Evolutionary conservation across 2,113 vertebrate genomes (phyloP).

Genomic region (Oenanthe melanoleuca): DNA sequence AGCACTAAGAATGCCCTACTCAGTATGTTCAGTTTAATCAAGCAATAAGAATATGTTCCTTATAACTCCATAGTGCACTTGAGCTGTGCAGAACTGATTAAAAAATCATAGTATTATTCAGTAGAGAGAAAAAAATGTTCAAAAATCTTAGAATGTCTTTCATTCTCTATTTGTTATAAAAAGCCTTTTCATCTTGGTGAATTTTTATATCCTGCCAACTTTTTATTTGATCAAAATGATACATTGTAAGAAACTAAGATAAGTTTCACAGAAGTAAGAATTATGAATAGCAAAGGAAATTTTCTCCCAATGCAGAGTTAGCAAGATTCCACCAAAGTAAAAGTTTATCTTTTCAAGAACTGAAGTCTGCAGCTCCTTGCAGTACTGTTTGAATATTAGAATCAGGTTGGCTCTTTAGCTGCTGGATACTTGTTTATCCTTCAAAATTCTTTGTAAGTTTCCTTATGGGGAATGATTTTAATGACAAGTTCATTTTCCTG

Average conservation of each 20-base stretch:
- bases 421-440: neutral
- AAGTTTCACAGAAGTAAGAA: constrained; percentile 8
- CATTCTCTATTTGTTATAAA: constrained; percentile 27
- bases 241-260: neutral
- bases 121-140: neutral
- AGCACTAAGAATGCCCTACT: neutral
- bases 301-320: neutral
- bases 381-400: neutral
- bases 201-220: constrained; percentile 7
- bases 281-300: neutral
- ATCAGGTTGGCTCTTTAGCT: neutral
- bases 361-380: neutral
- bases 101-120: constrained; percentile 20
- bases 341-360: neutral
- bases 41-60: neutral
- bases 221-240: constrained; percentile 33
- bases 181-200: constrained; percentile 6
- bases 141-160: neutral
- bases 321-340: neutral
- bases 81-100: neutral
- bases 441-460: neutral
- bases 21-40: neutral
- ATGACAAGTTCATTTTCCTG: neutral
- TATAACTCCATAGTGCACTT: neutral
- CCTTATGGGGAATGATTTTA: neutral